Base-by-base conservation (phyloP, 2,113 vertebrate genomes). In the Thunnus maccoyii region DNA sequence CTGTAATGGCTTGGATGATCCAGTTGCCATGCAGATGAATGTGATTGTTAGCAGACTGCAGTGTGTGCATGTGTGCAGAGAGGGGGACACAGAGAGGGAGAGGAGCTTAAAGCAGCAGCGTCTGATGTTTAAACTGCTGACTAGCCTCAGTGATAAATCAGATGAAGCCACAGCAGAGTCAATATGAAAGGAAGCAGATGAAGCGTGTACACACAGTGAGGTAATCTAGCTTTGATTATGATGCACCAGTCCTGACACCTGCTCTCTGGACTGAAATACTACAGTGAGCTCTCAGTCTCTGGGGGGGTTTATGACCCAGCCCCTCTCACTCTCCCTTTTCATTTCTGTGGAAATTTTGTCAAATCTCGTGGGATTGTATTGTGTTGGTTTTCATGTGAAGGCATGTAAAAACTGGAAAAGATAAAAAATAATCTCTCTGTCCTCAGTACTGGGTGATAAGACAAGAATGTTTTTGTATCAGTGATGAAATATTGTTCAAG, bases 191-290 rank as follows among this genome's bases (percentile, higher is more conserved):
- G 57, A 22, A 25, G 27, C 73, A 61, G 73, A 72, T 73, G 79
- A 64, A 20, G 50, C 17, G 14, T 56, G 75, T 58, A 56, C 11
- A 74, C 73, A 70, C 80, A 50, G 36, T 14, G 51, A 66, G 41
- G 11, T 41, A 20, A 55, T 69, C 47, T 54, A 32, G 13, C 36
- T 72, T 61, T 82, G 78, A 78, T 82, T 32, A 76, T 25, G 36
- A 78, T 70, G 30, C 61, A 56, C 25, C 47, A 57, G 70, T 60
- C 15, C 48, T 32, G 36, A 75, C 58, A 66, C 78, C 82, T 56
- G 69, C 68, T 56, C 57, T 47, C 67, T 52, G 41, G 18, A 13
- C 63, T 51, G 10, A 78, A 17, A 41, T 16, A 17, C 30, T 13
- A 5, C 47, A 44, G 11, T 15, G 1, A 80, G 22, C 52, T 48